Evolutionary conservation across 2,113 vertebrate species (phyloP).

Genomic region (Lagopus muta): DNA sequence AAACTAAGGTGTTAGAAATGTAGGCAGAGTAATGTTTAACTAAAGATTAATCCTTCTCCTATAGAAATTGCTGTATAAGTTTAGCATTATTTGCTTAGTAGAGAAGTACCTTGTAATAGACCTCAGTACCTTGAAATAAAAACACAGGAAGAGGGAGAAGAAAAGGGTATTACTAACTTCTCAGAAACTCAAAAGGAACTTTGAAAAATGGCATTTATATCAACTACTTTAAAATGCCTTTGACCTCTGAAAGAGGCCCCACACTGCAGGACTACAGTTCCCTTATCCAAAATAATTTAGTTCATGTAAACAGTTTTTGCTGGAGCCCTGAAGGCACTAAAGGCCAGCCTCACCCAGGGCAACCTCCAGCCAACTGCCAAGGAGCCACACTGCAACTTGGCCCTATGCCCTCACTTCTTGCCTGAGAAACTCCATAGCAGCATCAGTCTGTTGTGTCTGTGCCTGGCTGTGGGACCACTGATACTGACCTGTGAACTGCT

Average conservation of each 20-base stretch:
- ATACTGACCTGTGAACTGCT: neutral
- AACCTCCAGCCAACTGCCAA: neutral
- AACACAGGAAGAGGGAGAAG: neutral
- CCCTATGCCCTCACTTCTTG: neutral
- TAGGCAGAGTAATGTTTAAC: neutral
- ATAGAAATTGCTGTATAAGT: neutral
- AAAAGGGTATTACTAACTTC: neutral
- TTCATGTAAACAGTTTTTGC: neutral
- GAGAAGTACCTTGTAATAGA: too few species aligned
- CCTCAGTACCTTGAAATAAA: neutral
- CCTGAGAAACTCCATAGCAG: neutral
- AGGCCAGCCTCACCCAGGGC: neutral
- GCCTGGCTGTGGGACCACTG: rapidly evolving
- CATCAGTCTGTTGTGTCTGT: rapidly evolving
- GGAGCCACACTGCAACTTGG: neutral
- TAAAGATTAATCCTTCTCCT: neutral
- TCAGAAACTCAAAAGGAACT: neutral
- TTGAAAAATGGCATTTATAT: neutral
- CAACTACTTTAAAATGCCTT: neutral
- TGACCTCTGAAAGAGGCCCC: neutral
- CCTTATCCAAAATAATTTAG: neutral
- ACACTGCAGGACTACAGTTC: neutral
- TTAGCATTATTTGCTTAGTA: neutral
- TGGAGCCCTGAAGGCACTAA: too few species aligned
- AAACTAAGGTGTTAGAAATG: neutral